phyloP scores from a whole-genome alignment of 2,797 vertebrate species.

The Momotus momota region DNA sequence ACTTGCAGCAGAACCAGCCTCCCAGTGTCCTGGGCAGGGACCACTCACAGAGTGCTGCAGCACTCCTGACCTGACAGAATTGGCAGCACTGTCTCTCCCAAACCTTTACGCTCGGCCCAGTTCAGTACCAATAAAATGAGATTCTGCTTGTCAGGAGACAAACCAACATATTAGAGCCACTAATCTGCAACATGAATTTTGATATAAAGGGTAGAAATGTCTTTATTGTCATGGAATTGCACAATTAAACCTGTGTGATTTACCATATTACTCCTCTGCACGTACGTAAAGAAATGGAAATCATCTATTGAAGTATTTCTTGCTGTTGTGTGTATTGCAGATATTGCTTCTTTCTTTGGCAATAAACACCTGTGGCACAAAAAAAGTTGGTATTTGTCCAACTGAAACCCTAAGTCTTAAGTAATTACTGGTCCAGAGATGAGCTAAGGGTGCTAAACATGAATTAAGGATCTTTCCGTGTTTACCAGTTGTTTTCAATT shows the following conservation, averaged over 20 bases:
- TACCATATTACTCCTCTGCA: not conserved
- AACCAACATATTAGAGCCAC: not conserved
- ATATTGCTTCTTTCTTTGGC: not conserved
- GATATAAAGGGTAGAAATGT: not conserved
- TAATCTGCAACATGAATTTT: not conserved
- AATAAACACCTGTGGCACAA: not conserved
- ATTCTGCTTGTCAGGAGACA: not conserved
- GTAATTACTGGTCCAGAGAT: not conserved
- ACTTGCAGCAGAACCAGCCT: not conserved
- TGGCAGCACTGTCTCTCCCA: not conserved
- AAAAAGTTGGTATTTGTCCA: not conserved
- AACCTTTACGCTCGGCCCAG: not conserved
- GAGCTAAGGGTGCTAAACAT: not conserved
- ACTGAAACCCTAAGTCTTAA: not conserved
- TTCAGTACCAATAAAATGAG: not conserved
- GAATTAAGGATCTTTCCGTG: not conserved
- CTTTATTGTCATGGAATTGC: not conserved
- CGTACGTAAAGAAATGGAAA: not conserved
- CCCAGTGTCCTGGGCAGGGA: not conserved
- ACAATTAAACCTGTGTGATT: not conserved
- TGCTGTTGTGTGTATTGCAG: not conserved
- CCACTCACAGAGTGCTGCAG: not conserved
- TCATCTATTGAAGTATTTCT: not conserved
- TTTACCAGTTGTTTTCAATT: slow-evolving; percentile 14
- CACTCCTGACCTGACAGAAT: not conserved